Conservation (phyloP, 2,888 invertebrate genomes). For the Andricus quercusramuli region DNA sequence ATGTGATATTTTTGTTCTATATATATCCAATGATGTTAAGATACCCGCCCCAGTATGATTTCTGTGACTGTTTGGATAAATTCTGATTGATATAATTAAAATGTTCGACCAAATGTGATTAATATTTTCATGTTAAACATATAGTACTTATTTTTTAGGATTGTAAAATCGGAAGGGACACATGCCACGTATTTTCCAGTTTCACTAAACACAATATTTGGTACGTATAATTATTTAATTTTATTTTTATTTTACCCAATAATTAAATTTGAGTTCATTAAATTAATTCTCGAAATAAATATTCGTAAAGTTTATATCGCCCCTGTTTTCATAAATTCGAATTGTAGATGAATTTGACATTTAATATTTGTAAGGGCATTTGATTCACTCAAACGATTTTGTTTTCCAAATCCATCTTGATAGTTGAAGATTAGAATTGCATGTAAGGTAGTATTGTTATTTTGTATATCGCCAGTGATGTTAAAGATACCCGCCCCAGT, state of each 20-base stretch:
- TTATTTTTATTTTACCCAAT: neutral
- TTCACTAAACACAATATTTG: neutral
- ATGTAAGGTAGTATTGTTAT: neutral
- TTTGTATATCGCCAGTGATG: constrained; percentile 2
- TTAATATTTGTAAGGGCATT: too few species aligned
- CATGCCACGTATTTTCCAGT: neutral
- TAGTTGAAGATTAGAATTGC: too few species aligned
- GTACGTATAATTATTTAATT: neutral
- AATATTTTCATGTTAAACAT: neutral
- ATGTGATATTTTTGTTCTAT: neutral
- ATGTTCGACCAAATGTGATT: neutral
- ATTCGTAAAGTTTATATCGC: too few species aligned
- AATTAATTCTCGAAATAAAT: neutral
- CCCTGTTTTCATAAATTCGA: too few species aligned
- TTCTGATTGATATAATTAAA: neutral
- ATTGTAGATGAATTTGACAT: too few species aligned
- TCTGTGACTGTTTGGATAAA: constrained; percentile 6
- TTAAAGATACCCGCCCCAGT: constrained; percentile 22
- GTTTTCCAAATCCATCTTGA: too few species aligned
- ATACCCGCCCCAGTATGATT: constrained; percentile 28
- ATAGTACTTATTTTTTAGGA: neutral
- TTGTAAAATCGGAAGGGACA: neutral
- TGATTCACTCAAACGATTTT: too few species aligned
- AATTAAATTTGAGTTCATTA: neutral
- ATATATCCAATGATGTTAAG: constrained; percentile 4